Percentiles rank a stretch among this genome's conserved stretches.
phyloP scores from a whole-genome alignment of 1,140 invertebrate genomes.

The Procambarus clarkii region DNA sequence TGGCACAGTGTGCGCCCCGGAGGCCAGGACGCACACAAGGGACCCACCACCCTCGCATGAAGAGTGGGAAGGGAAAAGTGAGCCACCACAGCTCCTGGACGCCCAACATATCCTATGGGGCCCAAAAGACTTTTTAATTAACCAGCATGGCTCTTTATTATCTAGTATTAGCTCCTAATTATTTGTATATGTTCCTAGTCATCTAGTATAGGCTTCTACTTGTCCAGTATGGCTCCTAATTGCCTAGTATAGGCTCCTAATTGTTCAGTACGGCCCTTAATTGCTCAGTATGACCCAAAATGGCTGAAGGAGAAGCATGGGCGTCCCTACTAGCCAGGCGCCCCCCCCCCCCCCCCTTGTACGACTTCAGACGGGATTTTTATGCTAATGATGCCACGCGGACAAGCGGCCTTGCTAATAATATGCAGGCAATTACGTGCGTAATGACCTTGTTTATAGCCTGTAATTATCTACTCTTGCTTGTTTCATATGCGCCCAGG shows the following conservation, averaged over 20 bases:
- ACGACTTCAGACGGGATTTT: slow-evolving; percentile 24
- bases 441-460: slow-evolving; percentile 64
- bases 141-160: no score
- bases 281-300: neutral
- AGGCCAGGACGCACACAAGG: no score
- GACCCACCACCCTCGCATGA: no score
- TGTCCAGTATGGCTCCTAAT: neutral
- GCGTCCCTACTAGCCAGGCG: neutral
- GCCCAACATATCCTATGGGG: no score
- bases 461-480: slow-evolving; percentile 63
- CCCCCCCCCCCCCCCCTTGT: neutral
- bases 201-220: neutral
- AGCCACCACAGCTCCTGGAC: no score
- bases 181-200: no score
- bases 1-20: no score
- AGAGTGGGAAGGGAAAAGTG: no score
- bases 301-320: neutral
- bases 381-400: slow-evolving; percentile 55
- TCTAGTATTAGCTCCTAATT: no score
- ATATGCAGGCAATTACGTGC: slow-evolving; percentile 65
- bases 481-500: slow-evolving; percentile 55
- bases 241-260: neutral
- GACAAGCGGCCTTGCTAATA: slow-evolving; percentile 45
- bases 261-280: neutral
- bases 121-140: no score